Conservation (phyloP, 2,888 invertebrate genomes). For the Anodontia alba region DNA sequence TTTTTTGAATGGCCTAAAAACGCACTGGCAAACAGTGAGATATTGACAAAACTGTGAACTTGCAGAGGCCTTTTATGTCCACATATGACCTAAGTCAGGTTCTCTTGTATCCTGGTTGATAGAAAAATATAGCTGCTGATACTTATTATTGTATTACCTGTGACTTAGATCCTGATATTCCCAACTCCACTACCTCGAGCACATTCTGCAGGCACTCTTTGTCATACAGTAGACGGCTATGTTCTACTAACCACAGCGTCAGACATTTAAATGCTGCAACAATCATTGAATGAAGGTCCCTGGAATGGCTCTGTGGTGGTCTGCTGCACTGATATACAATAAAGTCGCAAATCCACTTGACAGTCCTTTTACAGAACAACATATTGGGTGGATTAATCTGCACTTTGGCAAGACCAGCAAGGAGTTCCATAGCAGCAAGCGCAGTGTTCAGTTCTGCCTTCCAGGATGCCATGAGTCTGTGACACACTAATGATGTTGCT, state of each 20-base stretch:
- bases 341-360: conserved; percentile 99
- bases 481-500: conserved; percentile 97
- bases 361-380: conserved; percentile 86
- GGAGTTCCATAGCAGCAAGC: conserved; percentile 95
- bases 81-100: no score
- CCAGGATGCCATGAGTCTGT: conserved; percentile 97
- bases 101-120: no score
- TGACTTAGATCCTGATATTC: conserved; percentile 97
- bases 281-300: conserved; percentile 95
- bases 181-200: conserved; percentile 98
- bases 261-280: conserved; percentile 88
- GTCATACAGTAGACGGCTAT: conserved; percentile 95
- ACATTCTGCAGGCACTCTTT: conserved; percentile 96
- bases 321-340: conserved; percentile 96
- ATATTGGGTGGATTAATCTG: conserved; percentile 78
- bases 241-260: conserved; percentile 94
- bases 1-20: no score
- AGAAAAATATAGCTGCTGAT: no score
- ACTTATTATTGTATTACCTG: no score
- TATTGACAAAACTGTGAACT: no score
- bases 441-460: conserved; percentile 97
- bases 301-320: conserved; percentile 94
- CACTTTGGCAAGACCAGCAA: conserved; percentile 93
- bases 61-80: no score
- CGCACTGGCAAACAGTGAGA: no score